Conservation (phyloP, 1,140 invertebrate genomes). For the Eumeta japonica region DNA sequence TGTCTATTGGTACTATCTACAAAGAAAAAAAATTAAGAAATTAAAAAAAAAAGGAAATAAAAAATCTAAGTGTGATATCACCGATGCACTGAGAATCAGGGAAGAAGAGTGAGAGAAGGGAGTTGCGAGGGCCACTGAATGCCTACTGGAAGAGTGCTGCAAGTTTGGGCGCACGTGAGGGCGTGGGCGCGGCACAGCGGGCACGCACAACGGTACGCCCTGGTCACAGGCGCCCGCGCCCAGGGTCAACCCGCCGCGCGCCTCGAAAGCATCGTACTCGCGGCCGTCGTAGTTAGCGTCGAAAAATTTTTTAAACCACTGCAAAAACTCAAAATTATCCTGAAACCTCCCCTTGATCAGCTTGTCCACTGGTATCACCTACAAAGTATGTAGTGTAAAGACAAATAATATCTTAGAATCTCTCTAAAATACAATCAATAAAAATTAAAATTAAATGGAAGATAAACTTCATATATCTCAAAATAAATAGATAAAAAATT, state of each 20-base stretch:
- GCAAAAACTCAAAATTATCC: slow-evolving; percentile 99
- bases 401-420: too few species aligned
- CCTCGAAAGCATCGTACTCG: slow-evolving; percentile 89
- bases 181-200: slow-evolving; percentile 14
- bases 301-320: slow-evolving; percentile 99
- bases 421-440: not conserved
- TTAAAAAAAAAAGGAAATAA: slow-evolving; percentile 39
- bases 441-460: not conserved
- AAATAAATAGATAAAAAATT: too few species aligned
- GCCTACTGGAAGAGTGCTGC: slow-evolving; percentile 48
- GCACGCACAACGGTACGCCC: slow-evolving; percentile 40
- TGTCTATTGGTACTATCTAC: slow-evolving; percentile 86
- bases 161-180: slow-evolving; percentile 21
- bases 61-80: too few species aligned
- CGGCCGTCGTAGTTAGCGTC: slow-evolving; percentile 98
- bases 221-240: slow-evolving; percentile 44
- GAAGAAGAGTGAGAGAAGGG: slow-evolving; percentile 16
- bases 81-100: too few species aligned
- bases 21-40: slow-evolving; percentile 58
- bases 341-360: slow-evolving; percentile 97
- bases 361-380: slow-evolving; percentile 97
- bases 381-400: slow-evolving; percentile 25
- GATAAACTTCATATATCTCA: not conserved
- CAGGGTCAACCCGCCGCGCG: slow-evolving; percentile 60
- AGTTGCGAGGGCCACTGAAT: slow-evolving; percentile 20